phyloP scores from a whole-genome alignment of 2,888 invertebrate species.

The Torymus auratus region DNA sequence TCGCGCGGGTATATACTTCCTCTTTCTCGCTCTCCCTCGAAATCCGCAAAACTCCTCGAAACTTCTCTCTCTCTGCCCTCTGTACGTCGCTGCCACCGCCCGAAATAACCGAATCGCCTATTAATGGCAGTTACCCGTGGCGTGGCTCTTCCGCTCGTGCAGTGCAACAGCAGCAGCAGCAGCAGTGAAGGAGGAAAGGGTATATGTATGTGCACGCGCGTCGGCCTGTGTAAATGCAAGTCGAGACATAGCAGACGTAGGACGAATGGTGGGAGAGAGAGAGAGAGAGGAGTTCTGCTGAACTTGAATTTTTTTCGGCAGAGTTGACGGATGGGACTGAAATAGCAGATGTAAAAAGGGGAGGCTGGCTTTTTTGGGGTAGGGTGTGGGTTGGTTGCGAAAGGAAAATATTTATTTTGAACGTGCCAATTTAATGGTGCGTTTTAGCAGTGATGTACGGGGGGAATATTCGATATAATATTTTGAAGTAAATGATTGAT shows the following conservation, averaged over 20 bases:
- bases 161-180: not conserved
- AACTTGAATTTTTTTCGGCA: constrained; percentile 30
- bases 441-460: too few species aligned
- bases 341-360: constrained; percentile 8
- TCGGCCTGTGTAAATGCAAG: not conserved
- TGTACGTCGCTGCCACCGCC: not conserved
- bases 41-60: constrained; percentile 46
- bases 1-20: constrained; percentile 3
- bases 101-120: constrained; percentile 50
- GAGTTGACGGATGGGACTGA: not conserved
- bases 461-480: too few species aligned
- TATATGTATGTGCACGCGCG: not conserved
- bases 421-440: too few species aligned
- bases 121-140: constrained; percentile 16
- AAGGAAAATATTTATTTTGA: too few species aligned
- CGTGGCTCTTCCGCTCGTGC: constrained; percentile 27
- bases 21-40: constrained; percentile 5
- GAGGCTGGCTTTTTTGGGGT: too few species aligned
- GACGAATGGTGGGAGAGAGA: too few species aligned
- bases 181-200: not conserved
- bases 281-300: constrained; percentile 14
- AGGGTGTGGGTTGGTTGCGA: too few species aligned
- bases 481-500: too few species aligned
- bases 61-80: constrained; percentile 18
- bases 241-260: constrained; percentile 9